Conservation (phyloP, 37 sponge, comb jelly and placozoan species). For the Eunapius fragilis region DNA sequence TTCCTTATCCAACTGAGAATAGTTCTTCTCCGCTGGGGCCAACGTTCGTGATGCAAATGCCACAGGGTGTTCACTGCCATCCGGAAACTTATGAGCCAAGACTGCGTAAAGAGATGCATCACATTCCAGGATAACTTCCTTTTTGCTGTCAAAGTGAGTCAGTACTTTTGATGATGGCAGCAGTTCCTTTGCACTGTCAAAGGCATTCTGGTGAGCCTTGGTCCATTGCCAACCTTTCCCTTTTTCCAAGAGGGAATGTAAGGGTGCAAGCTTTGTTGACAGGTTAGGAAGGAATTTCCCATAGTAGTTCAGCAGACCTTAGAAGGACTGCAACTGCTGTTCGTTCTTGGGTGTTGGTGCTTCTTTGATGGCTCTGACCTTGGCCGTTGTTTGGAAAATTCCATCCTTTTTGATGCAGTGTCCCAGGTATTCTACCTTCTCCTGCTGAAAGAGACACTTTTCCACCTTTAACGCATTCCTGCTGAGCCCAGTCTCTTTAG, state of each 20-base stretch:
- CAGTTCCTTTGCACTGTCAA: constrained; percentile 21
- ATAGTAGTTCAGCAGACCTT: constrained; percentile 49
- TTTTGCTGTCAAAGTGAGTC: constrained; percentile 38
- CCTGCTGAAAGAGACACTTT: constrained; percentile 46
- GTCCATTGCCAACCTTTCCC: constrained; percentile 25
- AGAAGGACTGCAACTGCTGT: constrained; percentile 12
- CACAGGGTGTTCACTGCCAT: constrained; percentile 36
- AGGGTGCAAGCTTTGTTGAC: constrained; percentile 10
- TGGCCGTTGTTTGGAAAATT: constrained; percentile 2
- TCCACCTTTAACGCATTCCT: constrained; percentile 52
- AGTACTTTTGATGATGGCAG: constrained; percentile 7
- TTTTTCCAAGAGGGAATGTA: constrained; percentile 22
- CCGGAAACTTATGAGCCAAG: constrained; percentile 15
- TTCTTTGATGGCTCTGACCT: constrained; percentile 18
- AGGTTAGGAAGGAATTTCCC: constrained; percentile 58
- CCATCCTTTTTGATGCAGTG: constrained; percentile 30
- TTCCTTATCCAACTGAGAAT: constrained; percentile 34
- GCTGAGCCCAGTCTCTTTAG: constrained; percentile 19
- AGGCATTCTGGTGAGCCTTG: constrained; percentile 20
- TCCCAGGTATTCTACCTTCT: constrained; percentile 59
- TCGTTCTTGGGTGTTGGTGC: constrained; percentile 28
- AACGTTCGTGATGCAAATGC: constrained; percentile 43
- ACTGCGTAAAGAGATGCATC: constrained; percentile 28
- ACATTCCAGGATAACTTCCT: constrained; percentile 1
- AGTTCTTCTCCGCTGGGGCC: constrained; percentile 4